Evolutionary conservation across 2,888 invertebrate species (phyloP).

Genomic region (Trachelus tabidus): DNA sequence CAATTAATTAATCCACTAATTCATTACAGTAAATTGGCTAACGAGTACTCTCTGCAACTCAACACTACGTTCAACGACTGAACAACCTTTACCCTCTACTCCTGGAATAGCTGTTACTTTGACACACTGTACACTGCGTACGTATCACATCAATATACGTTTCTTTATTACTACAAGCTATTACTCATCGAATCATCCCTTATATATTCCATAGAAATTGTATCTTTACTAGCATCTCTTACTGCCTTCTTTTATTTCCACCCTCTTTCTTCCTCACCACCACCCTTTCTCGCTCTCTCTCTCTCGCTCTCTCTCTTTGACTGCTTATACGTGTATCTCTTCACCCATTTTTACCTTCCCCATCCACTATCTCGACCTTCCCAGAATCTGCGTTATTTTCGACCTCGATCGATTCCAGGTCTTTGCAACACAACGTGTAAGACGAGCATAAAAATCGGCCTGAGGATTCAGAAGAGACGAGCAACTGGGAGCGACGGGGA

Average conservation of each 20-base stretch:
- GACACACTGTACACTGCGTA: not conserved
- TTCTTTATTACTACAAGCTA: not conserved
- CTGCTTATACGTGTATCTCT: not conserved
- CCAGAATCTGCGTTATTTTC: not conserved
- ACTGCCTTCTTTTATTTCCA: not conserved
- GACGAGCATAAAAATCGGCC: not conserved
- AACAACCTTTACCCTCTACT: not conserved
- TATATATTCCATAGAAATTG: not conserved
- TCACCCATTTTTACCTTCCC: not conserved
- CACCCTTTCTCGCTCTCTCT: no score
- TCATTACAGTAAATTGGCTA: not conserved
- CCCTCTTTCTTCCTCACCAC: not conserved
- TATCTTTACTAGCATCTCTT: not conserved
- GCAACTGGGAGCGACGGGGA: not conserved
- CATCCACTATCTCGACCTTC: not conserved
- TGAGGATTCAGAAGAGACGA: not conserved
- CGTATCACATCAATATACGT: not conserved
- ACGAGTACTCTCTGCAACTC: not conserved
- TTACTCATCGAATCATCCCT: not conserved
- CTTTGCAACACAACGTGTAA: not conserved
- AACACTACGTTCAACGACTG: not conserved
- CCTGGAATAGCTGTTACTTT: not conserved
- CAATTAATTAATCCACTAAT: not conserved
- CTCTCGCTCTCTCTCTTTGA: no score
- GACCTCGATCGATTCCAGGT: not conserved